Evolutionary conservation across 2,113 vertebrate species (phyloP).

Genomic region (Amblyornis subalaris): DNA sequence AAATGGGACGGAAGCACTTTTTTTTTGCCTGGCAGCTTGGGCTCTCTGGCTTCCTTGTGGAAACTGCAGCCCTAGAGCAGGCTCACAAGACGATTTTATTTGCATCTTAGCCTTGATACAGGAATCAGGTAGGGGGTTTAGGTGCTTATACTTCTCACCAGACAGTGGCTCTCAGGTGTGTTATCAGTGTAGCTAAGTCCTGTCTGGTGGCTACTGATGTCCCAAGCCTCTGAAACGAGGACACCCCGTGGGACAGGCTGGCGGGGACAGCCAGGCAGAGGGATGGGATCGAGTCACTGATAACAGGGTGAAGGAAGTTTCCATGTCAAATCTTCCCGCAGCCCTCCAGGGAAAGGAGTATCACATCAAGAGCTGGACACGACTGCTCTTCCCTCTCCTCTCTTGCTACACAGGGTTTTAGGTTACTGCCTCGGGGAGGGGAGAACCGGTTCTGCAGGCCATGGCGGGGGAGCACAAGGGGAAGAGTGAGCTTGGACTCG

Average conservation of each 20-base stretch:
- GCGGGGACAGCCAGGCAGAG: neutral
- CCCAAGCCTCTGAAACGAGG: neutral
- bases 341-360: neutral
- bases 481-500: neutral
- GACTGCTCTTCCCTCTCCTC: neutral
- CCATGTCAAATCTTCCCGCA: neutral
- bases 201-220: neutral
- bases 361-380: neutral
- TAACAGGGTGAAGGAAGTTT: neutral
- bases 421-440: neutral
- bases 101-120: neutral
- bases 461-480: neutral
- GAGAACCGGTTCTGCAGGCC: constrained; percentile 37
- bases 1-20: neutral
- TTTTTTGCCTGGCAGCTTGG: neutral
- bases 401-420: neutral
- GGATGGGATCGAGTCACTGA: neutral
- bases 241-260: neutral
- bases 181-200: neutral
- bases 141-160: neutral
- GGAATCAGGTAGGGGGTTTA: neutral
- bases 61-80: neutral
- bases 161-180: neutral
- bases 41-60: neutral
- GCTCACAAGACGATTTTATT: neutral